phyloP scores from a whole-genome alignment of 2,797 vertebrate species.

The Bradypodion ventrale region DNA sequence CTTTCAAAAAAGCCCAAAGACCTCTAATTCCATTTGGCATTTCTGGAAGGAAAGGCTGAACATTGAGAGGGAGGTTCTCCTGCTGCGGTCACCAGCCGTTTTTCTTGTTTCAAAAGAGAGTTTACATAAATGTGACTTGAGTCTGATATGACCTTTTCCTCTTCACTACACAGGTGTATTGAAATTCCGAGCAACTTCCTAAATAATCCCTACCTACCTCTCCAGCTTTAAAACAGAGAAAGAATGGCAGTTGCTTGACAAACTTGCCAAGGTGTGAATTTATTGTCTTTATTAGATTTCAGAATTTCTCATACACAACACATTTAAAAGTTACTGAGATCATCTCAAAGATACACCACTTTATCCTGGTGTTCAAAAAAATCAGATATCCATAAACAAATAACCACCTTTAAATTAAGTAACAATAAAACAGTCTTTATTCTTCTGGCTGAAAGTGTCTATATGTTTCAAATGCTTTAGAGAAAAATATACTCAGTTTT shows the following conservation, averaged over 20 bases:
- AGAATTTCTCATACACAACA: neutral
- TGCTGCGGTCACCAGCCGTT: neutral
- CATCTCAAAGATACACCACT: neutral
- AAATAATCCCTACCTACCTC: neutral
- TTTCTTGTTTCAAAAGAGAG: neutral
- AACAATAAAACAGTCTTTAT: slow-evolving; percentile 12
- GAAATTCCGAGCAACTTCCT: neutral
- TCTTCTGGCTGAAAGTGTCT: neutral
- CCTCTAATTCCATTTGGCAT: neutral
- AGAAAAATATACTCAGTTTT: neutral
- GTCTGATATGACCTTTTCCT: neutral
- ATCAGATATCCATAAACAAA: neutral
- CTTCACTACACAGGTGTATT: neutral
- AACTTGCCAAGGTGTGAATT: neutral
- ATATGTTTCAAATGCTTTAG: neutral
- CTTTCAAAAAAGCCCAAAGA: neutral
- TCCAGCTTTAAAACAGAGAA: neutral
- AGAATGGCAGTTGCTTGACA: neutral
- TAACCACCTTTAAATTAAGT: neutral
- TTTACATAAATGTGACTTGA: neutral
- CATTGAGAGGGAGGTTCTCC: too few relatives aligned
- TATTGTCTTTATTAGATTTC: neutral
- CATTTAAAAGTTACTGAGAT: neutral
- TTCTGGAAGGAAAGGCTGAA: neutral
- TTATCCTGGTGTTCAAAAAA: neutral